These are phyloP conservation scores for Pseudococcus viburni DNA, from an alignment of 2,888 invertebrate genomes.

Conservation along the genomic window DNA sequence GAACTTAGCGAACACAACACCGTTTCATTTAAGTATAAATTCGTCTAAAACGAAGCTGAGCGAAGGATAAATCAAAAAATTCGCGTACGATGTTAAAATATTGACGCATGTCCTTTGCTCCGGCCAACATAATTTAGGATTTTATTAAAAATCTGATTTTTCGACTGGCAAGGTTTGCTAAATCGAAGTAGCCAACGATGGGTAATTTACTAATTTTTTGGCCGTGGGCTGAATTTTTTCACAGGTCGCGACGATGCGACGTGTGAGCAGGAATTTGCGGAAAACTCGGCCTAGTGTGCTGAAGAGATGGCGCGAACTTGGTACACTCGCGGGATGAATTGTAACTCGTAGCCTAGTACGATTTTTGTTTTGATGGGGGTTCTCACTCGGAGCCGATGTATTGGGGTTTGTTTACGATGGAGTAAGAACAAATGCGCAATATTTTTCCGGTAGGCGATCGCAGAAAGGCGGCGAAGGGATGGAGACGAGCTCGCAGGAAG, in stretches of 20 bases:
- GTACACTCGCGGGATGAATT: neutral
- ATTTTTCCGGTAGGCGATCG: neutral
- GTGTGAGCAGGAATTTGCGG: neutral
- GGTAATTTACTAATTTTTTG: too few species aligned
- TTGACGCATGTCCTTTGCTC: constrained; percentile 52
- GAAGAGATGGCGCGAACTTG: neutral
- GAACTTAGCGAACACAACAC: constrained; percentile 32
- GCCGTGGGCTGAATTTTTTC: too few species aligned
- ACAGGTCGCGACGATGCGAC: too few species aligned
- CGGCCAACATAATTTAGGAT: neutral
- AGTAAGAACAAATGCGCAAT: neutral
- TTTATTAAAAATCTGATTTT: too few species aligned
- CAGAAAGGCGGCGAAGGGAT: neutral
- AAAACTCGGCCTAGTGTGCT: neutral
- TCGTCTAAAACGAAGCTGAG: constrained; percentile 30
- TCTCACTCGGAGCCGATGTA: neutral
- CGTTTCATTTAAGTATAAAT: constrained; percentile 32
- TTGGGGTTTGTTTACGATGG: neutral
- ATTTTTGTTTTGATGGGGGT: neutral
- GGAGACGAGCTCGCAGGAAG: neutral
- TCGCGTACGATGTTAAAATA: constrained; percentile 30
- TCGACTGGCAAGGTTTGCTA: too few species aligned
- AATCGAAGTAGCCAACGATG: too few species aligned
- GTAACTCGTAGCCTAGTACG: neutral
- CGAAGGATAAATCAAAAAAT: constrained; percentile 50